A percentile compares a stretch with the other conserved stretches of the same genome.
These are phyloP conservation scores for Brevimyrus niger DNA, from an alignment of 2,113 vertebrate genomes.

Conservation along the genomic window DNA sequence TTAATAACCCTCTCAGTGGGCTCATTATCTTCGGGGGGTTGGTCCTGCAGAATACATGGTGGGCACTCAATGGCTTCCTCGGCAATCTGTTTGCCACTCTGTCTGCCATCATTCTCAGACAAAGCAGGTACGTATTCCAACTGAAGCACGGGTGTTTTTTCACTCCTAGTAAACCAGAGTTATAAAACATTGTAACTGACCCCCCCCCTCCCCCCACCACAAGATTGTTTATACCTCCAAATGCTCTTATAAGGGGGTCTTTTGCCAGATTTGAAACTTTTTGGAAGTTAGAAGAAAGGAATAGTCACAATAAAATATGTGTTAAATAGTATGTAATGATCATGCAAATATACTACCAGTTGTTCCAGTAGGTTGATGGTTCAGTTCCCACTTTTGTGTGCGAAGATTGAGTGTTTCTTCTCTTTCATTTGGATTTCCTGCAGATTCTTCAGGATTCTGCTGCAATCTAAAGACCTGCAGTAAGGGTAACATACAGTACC, in stretches of 20 bases:
- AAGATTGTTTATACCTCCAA: not conserved
- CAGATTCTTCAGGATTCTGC: not conserved
- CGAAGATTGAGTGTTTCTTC: not conserved
- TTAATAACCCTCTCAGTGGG: constrained; percentile 90
- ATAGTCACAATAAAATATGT: not conserved
- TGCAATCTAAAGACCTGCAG: not conserved
- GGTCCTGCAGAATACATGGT: constrained; percentile 87
- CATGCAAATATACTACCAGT: not conserved
- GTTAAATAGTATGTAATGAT: not conserved
- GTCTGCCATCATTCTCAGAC: constrained; percentile 77
- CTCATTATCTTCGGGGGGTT: constrained; percentile 74
- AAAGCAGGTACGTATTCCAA: constrained; percentile 67
- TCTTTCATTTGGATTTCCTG: not conserved
- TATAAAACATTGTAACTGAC: not conserved
- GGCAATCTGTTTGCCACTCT: constrained; percentile 76
- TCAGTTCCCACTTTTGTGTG: not conserved
- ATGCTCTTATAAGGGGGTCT: not conserved
- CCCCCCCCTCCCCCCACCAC: not conserved
- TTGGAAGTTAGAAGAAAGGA: not conserved
- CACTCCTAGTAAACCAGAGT: not conserved
- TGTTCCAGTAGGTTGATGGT: not conserved
- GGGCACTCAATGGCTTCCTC: constrained; percentile 81
- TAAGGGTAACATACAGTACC: not conserved
- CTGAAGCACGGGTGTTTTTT: not conserved
- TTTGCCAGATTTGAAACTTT: not conserved